A percentile compares a stretch with the other conserved stretches of the same genome.
Conservation (phyloP, 1,140 invertebrate species). For the Drosophila tropicalis region DNA sequence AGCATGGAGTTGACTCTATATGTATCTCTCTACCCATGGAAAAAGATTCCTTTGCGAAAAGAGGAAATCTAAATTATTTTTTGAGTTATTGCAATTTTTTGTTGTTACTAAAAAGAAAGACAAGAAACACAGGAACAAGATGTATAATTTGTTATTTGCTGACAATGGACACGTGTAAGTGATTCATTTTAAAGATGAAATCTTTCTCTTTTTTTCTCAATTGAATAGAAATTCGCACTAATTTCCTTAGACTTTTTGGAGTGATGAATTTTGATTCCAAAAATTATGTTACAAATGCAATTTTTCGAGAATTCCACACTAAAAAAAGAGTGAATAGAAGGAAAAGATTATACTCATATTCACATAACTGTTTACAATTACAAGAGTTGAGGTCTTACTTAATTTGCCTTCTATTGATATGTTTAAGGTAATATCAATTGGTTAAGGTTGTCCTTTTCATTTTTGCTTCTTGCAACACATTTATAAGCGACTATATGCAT, state of each 20-base stretch:
- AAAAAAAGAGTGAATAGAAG: too few species aligned
- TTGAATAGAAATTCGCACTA: too few species aligned
- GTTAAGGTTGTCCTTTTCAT: neutral
- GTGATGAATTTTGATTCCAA: too few species aligned
- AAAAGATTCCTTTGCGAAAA: constrained; percentile 12
- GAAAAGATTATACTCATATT: too few species aligned
- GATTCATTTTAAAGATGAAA: constrained; percentile 53
- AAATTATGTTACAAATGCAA: too few species aligned
- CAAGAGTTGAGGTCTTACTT: neutral
- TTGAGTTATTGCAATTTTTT: constrained; percentile 72
- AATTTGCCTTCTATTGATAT: neutral
- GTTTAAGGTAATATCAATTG: neutral
- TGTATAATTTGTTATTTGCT: constrained; percentile 59
- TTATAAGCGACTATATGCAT: neutral
- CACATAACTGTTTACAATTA: too few species aligned
- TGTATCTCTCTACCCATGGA: neutral
- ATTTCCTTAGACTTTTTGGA: too few species aligned
- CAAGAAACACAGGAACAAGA: constrained; percentile 8
- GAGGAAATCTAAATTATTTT: constrained; percentile 77
- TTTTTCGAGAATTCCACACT: too few species aligned
- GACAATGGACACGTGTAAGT: constrained; percentile 69
- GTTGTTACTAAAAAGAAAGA: neutral
- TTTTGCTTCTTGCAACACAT: neutral
- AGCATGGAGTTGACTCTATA: neutral
- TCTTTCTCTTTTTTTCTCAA: too few species aligned